These are phyloP conservation scores for Parus major DNA, from an alignment of 2,113 vertebrate genomes.

Conservation along the genomic window DNA sequence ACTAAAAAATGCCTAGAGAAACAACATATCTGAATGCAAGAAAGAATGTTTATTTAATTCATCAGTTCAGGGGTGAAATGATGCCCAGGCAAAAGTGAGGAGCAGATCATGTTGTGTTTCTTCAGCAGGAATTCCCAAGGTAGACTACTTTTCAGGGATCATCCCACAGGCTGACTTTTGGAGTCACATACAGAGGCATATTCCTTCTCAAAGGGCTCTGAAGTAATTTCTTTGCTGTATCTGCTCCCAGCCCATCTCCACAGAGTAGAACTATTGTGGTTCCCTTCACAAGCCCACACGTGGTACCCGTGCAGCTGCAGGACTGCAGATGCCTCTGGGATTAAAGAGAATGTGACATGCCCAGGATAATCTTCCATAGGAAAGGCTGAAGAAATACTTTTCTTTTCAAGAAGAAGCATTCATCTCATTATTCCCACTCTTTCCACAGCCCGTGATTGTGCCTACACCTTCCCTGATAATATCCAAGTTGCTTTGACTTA, in stretches of 20 bases:
- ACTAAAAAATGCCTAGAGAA: neutral
- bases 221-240: neutral
- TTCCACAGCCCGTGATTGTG: neutral
- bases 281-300: neutral
- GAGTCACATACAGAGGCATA: neutral
- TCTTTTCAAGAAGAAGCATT: neutral
- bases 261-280: neutral
- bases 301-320: neutral
- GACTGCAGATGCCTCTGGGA: neutral
- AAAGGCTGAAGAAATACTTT: neutral
- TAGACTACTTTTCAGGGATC: neutral
- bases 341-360: neutral
- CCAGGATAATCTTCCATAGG: neutral
- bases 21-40: neutral
- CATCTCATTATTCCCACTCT: neutral
- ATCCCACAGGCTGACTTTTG: accelerated
- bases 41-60: neutral
- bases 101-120: neutral
- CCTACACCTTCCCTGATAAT: neutral
- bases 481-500: neutral
- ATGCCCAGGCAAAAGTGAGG: neutral
- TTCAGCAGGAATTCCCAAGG: neutral
- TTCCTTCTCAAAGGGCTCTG: neutral
- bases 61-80: neutral
- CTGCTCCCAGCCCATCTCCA: neutral